Percentiles rank a stretch among this genome's conserved stretches.
Evolutionary conservation across 2,888 invertebrate species (phyloP).

Genomic region (Idaea biselata): DNA sequence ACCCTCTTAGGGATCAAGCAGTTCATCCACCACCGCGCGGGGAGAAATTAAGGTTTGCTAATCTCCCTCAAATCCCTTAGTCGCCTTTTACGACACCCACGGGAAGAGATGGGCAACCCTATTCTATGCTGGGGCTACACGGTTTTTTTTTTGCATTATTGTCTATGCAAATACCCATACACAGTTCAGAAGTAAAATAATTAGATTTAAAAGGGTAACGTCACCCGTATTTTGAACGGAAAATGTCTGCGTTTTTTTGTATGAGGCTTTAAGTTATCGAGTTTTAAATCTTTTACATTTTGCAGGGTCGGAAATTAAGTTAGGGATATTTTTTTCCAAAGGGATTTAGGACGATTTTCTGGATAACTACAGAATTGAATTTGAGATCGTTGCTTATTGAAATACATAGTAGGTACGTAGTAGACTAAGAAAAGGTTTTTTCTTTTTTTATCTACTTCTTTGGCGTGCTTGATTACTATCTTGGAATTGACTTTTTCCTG

Average conservation of each 20-base stretch:
- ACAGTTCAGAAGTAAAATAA: slow-evolving; percentile 40
- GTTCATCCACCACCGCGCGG: no score
- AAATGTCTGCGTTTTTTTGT: slow-evolving; percentile 3
- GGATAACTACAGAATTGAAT: background rate
- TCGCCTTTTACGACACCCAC: no score
- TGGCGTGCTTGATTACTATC: no score
- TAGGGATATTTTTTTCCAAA: background rate
- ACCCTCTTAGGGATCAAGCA: no score
- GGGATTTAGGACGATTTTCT: background rate
- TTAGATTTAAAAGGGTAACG: slow-evolving; percentile 41
- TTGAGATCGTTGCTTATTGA: background rate
- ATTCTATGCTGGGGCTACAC: no score
- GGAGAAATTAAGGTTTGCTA: no score
- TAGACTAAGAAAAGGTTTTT: no score
- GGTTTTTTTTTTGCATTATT: background rate
- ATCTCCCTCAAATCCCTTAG: no score
- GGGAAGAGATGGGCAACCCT: no score
- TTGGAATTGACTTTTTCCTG: no score
- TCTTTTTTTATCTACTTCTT: no score
- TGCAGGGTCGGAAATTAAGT: background rate
- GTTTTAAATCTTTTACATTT: background rate
- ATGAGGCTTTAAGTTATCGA: background rate
- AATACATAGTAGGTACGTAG: background rate
- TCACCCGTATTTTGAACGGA: slow-evolving; percentile 19
- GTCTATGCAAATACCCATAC: background rate